These are phyloP conservation scores for Podarcis muralis DNA, from an alignment of 2,113 vertebrate species.

Conservation along the genomic window DNA sequence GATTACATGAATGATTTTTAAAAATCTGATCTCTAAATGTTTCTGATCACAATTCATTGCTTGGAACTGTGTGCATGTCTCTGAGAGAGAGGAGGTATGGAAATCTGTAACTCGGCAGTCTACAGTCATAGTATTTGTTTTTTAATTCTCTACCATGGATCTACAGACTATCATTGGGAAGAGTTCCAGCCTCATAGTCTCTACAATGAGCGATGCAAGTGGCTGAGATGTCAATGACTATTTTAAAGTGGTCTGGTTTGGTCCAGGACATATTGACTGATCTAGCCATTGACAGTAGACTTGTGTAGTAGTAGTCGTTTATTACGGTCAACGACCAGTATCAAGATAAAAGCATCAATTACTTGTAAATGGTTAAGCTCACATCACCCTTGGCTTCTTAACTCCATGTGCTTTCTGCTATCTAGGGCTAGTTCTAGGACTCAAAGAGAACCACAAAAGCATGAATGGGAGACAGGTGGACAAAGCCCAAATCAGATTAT, in stretches of 20 bases:
- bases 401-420: background rate
- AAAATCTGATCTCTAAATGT: background rate
- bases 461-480: background rate
- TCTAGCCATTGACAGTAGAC: background rate
- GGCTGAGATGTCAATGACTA: background rate
- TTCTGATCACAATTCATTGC: background rate
- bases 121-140: background rate
- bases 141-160: background rate
- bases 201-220: background rate
- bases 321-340: too few relatives aligned
- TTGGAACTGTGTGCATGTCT: background rate
- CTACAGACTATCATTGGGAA: background rate
- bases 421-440: background rate
- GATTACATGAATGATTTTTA: background rate
- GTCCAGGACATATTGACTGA: background rate
- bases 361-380: background rate
- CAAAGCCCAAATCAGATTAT: background rate
- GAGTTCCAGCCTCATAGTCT: background rate
- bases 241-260: background rate
- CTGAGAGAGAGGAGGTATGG: background rate
- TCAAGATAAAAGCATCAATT: too few relatives aligned
- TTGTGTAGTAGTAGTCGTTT: background rate
- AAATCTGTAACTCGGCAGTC: background rate
- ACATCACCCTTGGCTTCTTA: background rate
- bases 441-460: background rate